A percentile compares a stretch with the other conserved stretches of the same genome.
These are phyloP conservation scores for Coelopa pilipes DNA, from an alignment of 2,888 invertebrate genomes.

Conservation along the genomic window DNA sequence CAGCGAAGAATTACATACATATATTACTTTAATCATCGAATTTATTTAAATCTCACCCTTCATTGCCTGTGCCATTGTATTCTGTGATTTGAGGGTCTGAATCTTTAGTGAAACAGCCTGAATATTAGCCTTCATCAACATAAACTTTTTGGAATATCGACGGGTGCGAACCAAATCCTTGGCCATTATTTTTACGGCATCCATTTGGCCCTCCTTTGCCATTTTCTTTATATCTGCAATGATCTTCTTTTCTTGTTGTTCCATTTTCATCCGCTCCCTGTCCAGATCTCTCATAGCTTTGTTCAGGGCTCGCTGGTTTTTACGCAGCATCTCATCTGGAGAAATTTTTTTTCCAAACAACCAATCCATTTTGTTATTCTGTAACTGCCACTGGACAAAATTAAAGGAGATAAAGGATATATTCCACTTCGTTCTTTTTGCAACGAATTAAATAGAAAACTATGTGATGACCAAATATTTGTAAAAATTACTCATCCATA, in stretches of 20 bases:
- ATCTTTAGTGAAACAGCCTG: slow-evolving; percentile 98
- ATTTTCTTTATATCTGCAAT: slow-evolving; percentile 98
- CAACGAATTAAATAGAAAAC: background rate
- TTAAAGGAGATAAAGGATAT: too few species aligned
- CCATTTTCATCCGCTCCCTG: slow-evolving; percentile 93
- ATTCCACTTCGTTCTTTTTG: too few species aligned
- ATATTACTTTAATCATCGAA: background rate
- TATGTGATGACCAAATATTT: slow-evolving; percentile 12
- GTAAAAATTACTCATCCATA: slow-evolving; percentile 30
- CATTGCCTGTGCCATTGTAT: slow-evolving; percentile 99
- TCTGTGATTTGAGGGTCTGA: slow-evolving; percentile 96
- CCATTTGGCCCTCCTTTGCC: slow-evolving; percentile 99
- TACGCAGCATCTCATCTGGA: slow-evolving; percentile 97
- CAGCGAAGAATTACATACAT: background rate
- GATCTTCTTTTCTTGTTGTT: slow-evolving; percentile 98
- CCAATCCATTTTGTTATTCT: slow-evolving; percentile 79
- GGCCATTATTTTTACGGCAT: slow-evolving; percentile 99
- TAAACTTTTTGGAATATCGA: slow-evolving; percentile 96
- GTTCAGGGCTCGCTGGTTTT: slow-evolving; percentile 97
- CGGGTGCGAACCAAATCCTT: slow-evolving; percentile 97
- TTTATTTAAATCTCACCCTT: slow-evolving; percentile 70
- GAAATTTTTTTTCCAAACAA: slow-evolving; percentile 95
- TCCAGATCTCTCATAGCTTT: slow-evolving; percentile 99
- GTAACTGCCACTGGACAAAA: too few species aligned
- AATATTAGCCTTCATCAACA: slow-evolving; percentile 99